Conservation (phyloP, 2,888 invertebrate genomes). For the Pterostichus niger region DNA sequence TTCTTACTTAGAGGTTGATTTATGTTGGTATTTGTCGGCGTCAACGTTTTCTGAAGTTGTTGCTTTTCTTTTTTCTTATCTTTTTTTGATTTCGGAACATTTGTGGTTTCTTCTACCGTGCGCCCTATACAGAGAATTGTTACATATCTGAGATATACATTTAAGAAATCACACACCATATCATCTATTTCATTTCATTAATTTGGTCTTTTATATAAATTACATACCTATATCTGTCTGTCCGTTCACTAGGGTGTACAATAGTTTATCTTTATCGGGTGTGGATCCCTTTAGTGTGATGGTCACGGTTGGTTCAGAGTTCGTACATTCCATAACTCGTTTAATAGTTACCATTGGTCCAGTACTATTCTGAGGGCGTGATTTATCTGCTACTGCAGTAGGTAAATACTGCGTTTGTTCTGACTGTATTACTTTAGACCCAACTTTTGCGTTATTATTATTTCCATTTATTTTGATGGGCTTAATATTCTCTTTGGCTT, state of each 20-base stretch:
- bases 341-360: constrained; percentile 85
- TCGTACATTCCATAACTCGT: constrained; percentile 83
- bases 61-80: constrained; percentile 78
- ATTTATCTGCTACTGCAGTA: not conserved
- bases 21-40: constrained; percentile 69
- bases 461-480: constrained; percentile 3
- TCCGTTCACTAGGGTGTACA: constrained; percentile 85
- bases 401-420: constrained; percentile 11
- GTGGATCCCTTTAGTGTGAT: constrained; percentile 87
- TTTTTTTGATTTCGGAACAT: constrained; percentile 74
- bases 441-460: constrained; percentile 44
- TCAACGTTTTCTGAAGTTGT: constrained; percentile 75
- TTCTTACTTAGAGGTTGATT: constrained; percentile 66
- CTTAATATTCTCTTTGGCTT: constrained; percentile 48
- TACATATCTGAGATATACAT: not conserved
- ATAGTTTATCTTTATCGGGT: constrained; percentile 85
- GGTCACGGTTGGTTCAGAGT: constrained; percentile 85
- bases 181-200: not conserved
- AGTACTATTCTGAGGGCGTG: constrained; percentile 11
- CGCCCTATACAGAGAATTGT: not conserved
- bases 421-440: not conserved
- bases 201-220: too few relatives aligned
- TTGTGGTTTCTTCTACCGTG: constrained; percentile 20
- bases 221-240: constrained; percentile 75
- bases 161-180: not conserved